Evolutionary conservation across 2,113 vertebrate species (phyloP).

Genomic region (Labeo rohita): DNA sequence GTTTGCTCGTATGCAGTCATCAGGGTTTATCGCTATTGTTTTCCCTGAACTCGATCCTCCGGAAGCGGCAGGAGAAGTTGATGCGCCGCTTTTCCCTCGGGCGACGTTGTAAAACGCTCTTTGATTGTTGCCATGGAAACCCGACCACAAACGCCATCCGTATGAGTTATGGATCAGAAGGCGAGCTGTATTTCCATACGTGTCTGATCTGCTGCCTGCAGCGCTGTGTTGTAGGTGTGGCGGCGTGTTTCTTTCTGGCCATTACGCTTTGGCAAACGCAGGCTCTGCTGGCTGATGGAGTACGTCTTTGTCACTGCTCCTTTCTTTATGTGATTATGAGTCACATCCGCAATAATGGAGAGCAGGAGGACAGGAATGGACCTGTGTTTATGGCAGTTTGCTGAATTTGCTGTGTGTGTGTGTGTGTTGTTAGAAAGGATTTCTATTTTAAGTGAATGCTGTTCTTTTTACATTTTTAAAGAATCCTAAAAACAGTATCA

Average conservation of each 20-base stretch:
- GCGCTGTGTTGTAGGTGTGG: not conserved
- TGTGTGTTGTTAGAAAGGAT: too few species aligned
- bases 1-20: not conserved
- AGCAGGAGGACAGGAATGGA: too few species aligned
- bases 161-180: not conserved
- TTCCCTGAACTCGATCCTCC: slow-evolving; percentile 1
- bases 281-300: not conserved
- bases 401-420: too few species aligned
- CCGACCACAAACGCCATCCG: not conserved
- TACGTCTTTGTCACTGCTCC: too few species aligned
- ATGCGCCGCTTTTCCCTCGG: not conserved
- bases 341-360: not conserved
- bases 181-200: slow-evolving; percentile 12
- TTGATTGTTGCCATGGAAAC: not conserved
- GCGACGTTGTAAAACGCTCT: not conserved
- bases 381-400: too few species aligned
- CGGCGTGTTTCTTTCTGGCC: not conserved
- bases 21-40: slow-evolving; percentile 9
- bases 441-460: too few species aligned
- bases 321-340: not conserved
- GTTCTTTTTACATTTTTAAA: too few species aligned
- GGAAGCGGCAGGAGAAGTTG: not conserved
- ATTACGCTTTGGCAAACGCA: too few species aligned
- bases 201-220: not conserved
- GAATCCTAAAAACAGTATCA: too few species aligned